These are phyloP conservation scores for Calcarius lapponicus DNA, from an alignment of 2,797 vertebrate species.

Conservation along the genomic window DNA sequence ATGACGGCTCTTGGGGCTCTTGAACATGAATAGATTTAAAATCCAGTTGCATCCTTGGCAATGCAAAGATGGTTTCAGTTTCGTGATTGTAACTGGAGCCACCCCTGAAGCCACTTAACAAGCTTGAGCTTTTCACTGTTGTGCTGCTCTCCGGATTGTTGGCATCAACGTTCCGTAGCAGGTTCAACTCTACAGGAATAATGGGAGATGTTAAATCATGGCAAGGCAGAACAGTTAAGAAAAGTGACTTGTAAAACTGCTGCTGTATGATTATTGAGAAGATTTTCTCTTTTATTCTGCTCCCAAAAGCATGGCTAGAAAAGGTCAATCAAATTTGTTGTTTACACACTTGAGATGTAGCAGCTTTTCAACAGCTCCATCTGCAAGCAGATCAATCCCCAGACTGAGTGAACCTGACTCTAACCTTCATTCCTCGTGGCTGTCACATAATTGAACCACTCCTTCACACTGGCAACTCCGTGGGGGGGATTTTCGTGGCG, in stretches of 20 bases:
- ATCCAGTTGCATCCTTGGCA: conserved; percentile 98
- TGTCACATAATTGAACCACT: conserved; percentile 98
- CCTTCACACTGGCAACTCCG: conserved; percentile 95
- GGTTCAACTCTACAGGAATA: conserved; percentile 85
- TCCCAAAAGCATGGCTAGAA: not conserved
- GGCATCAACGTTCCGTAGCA: conserved; percentile 94
- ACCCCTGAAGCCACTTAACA: conserved; percentile 92
- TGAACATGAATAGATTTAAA: conserved; percentile 98
- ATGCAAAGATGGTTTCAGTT: conserved; percentile 96
- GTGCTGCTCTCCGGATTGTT: conserved; percentile 89
- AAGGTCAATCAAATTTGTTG: not conserved
- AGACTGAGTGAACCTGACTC: not conserved
- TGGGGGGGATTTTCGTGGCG: conserved; percentile 97
- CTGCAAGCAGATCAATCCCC: not conserved
- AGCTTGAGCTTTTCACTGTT: conserved; percentile 89
- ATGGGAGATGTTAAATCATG: not conserved
- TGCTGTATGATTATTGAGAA: not conserved
- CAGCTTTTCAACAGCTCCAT: not conserved
- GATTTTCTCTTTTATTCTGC: not conserved
- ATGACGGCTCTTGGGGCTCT: conserved; percentile 91
- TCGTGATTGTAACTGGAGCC: conserved; percentile 97
- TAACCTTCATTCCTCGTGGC: conserved; percentile 97
- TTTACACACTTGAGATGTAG: not conserved
- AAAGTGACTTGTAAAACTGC: not conserved
- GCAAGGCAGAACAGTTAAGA: not conserved